These are phyloP conservation scores for Minunthozetes semirufus DNA, from an alignment of 2,888 invertebrate genomes.

Conservation along the genomic window DNA sequence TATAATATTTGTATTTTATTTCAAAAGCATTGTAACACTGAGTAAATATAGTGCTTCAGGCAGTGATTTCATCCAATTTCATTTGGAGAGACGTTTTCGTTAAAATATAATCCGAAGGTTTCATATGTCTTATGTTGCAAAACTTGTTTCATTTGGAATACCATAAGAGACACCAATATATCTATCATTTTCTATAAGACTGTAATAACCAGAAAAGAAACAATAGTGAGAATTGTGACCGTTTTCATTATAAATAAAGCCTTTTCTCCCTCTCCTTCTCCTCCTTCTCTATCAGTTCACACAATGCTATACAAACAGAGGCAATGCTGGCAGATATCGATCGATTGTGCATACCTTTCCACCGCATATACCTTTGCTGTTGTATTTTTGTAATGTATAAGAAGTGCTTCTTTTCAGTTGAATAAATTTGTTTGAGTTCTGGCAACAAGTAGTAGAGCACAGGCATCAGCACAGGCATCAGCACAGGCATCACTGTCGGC, in stretches of 20 bases:
- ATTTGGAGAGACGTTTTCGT: neutral
- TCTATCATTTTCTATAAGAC: neutral
- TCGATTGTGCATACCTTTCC: neutral
- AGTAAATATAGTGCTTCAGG: slow-evolving; percentile 1
- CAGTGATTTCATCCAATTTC: slow-evolving; percentile 7
- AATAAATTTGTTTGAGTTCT: slow-evolving; percentile 4
- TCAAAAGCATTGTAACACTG: neutral
- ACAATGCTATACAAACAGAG: neutral
- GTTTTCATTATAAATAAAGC: slow-evolving; percentile 9
- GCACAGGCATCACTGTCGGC: neutral
- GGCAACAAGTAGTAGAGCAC: slow-evolving; percentile 12
- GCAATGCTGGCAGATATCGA: neutral
- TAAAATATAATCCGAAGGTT: slow-evolving; percentile 2
- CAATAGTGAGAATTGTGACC: neutral
- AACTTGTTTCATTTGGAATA: neutral
- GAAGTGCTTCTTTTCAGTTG: neutral
- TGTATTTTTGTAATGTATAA: neutral
- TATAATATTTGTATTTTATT: slow-evolving; percentile 15
- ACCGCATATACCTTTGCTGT: neutral
- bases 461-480: too few species aligned
- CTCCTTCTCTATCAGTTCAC: neutral
- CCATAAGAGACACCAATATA: neutral
- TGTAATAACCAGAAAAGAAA: neutral
- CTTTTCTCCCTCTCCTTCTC: too few species aligned
- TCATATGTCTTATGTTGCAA: neutral